A percentile compares a stretch with the other conserved stretches of the same genome.
Evolutionary conservation across 1,140 invertebrate species (phyloP).

Genomic region (Elysia chlorotica): DNA sequence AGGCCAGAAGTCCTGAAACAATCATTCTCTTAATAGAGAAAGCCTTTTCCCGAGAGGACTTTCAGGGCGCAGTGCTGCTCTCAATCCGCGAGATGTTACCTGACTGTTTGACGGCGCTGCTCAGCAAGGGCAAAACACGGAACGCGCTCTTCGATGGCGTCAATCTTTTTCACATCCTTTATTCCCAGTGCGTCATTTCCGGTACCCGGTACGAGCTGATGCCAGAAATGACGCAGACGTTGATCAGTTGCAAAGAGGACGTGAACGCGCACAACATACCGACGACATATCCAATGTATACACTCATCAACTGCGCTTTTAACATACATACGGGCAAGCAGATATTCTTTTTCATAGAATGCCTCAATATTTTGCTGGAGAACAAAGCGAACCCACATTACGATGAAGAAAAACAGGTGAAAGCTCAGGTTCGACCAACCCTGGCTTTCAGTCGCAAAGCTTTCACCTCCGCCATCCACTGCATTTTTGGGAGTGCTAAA

Average conservation of each 20-base stretch:
- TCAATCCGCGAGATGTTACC: constrained; percentile 14
- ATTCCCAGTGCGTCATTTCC: constrained; percentile 7
- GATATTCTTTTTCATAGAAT: constrained; percentile 13
- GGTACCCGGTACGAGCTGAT: constrained; percentile 11
- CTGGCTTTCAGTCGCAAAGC: not conserved
- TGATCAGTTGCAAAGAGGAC: constrained; percentile 12
- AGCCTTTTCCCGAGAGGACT: constrained; percentile 1
- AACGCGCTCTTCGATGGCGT: constrained; percentile 14
- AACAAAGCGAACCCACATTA: constrained; percentile 19
- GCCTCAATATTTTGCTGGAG: constrained; percentile 9
- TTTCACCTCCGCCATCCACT: constrained; percentile 11
- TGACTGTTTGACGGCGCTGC: constrained; percentile 11
- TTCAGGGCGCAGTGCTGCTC: constrained; percentile 18
- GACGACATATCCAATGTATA: constrained; percentile 15
- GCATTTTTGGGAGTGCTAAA: constrained; percentile 4
- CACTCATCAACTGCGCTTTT: constrained; percentile 18
- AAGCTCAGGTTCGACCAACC: no score
- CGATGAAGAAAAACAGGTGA: not conserved
- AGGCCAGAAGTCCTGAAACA: constrained; percentile 10
- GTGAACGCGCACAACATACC: constrained; percentile 9
- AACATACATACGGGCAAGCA: constrained; percentile 3
- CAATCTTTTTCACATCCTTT: constrained; percentile 17
- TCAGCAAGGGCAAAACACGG: not conserved
- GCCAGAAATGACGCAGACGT: constrained; percentile 10
- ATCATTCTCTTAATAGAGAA: constrained; percentile 1